Evolutionary conservation across 2,113 vertebrate species (phyloP).

Genomic region (human (Homo sapiens)): DNA sequence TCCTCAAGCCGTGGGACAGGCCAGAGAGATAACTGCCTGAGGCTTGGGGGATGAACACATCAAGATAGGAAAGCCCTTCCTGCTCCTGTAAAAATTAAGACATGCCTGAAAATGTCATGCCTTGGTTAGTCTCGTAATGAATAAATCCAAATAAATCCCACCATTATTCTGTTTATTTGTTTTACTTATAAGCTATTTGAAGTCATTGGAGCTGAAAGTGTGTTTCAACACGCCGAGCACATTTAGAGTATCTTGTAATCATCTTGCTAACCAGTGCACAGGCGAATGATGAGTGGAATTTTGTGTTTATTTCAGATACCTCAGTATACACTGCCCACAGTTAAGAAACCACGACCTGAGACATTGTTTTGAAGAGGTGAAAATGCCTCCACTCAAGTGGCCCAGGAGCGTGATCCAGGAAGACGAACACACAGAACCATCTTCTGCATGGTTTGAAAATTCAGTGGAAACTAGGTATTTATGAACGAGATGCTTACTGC

Average conservation of each 20-base stretch:
- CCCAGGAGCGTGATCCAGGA: neutral
- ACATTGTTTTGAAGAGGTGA: neutral
- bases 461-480: neutral
- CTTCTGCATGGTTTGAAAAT: neutral
- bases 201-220: neutral
- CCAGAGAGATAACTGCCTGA: neutral
- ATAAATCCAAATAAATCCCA: neutral
- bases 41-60: neutral
- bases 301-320: neutral
- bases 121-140: neutral
- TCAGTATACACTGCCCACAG: neutral
- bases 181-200: neutral
- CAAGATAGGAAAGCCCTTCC: neutral
- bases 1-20: neutral
- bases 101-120: neutral
- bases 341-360: neutral
- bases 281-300: neutral
- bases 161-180: slow-evolving; percentile 11
- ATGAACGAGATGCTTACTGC: fast-evolving
- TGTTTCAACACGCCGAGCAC: fast-evolving
- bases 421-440: neutral
- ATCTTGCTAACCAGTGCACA: neutral
- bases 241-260: neutral
- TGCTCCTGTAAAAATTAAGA: neutral
- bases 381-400: neutral